These are phyloP conservation scores for Eulemur rubriventer DNA, from an alignment of 2,797 vertebrate genomes.

Conservation along the genomic window DNA sequence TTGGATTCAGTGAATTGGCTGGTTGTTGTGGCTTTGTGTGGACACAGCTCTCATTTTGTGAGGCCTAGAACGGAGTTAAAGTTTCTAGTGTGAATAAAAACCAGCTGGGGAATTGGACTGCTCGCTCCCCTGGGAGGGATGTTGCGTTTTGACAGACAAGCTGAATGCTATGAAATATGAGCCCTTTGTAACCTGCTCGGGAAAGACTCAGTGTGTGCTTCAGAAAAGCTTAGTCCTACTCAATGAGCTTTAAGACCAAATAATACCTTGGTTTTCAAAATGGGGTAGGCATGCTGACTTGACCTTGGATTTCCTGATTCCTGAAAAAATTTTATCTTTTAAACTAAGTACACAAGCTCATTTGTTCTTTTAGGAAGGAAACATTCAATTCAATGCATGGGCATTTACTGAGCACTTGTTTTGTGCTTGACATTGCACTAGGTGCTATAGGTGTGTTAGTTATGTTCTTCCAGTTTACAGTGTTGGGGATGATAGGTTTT, in stretches of 20 bases:
- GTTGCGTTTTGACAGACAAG: constrained; percentile 62
- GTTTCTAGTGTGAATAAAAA: constrained; percentile 76
- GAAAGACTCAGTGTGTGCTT: constrained; percentile 32
- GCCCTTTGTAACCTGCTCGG: constrained; percentile 45
- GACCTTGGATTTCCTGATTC: constrained; percentile 36
- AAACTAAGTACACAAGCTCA: neutral
- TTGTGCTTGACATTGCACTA: neutral
- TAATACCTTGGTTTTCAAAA: neutral
- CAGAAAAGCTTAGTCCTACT: neutral
- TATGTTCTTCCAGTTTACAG: neutral
- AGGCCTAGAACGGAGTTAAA: constrained; percentile 71
- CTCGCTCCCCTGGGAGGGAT: constrained; percentile 17
- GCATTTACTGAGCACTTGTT: neutral
- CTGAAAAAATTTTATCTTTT: neutral
- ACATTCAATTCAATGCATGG: fast-evolving
- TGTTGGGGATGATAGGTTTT: neutral
- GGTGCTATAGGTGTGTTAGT: neutral
- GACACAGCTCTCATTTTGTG: constrained; percentile 79
- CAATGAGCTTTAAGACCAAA: neutral
- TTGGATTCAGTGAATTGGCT: constrained; percentile 74
- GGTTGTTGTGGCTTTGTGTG: constrained; percentile 80
- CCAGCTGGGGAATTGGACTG: constrained; percentile 67
- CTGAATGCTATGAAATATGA: constrained; percentile 38
- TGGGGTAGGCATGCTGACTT: neutral
- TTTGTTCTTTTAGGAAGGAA: neutral